These are phyloP conservation scores for Diorhabda sublineata DNA, from an alignment of 1,140 invertebrate genomes.

Conservation along the genomic window DNA sequence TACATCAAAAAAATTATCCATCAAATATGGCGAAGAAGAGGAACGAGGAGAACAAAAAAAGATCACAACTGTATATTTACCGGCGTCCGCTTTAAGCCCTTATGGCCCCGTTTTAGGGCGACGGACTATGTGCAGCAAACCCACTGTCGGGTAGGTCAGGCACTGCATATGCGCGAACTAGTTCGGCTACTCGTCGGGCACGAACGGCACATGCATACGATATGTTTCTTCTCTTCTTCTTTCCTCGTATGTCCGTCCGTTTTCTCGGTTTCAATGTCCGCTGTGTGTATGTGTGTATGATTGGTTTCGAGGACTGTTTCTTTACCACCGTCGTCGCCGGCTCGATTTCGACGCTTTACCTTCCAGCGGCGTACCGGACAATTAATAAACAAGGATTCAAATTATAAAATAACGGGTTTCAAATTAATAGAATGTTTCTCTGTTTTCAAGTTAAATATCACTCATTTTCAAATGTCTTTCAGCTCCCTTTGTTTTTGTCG, in stretches of 20 bases:
- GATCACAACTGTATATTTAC: not conserved
- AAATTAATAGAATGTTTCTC: no score
- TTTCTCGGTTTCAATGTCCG: slow-evolving; percentile 19
- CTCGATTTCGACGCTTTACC: slow-evolving; percentile 7
- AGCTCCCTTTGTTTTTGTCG: no score
- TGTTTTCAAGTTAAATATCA: no score
- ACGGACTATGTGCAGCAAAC: slow-evolving; percentile 37
- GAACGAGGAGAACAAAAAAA: slow-evolving; percentile 1
- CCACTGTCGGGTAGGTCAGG: slow-evolving; percentile 45
- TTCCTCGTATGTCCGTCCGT: slow-evolving; percentile 1
- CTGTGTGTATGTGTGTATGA: not conserved
- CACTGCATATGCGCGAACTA: slow-evolving; percentile 43
- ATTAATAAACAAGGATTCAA: not conserved
- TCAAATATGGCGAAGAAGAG: not conserved
- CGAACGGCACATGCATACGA: slow-evolving; percentile 31
- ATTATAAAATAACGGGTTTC: no score
- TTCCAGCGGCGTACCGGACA: not conserved
- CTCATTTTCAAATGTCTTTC: no score
- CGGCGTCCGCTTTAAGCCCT: slow-evolving; percentile 29
- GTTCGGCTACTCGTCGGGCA: slow-evolving; percentile 22
- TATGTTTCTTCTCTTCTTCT: slow-evolving; percentile 7
- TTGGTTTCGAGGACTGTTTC: slow-evolving; percentile 11
- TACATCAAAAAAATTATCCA: not conserved
- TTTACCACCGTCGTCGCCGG: slow-evolving; percentile 6
- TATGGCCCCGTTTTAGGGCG: slow-evolving; percentile 41